Percentiles rank a stretch among this genome's conserved stretches.
Conservation (phyloP, 2,797 vertebrate species). For the Toxotes lorentzi region DNA sequence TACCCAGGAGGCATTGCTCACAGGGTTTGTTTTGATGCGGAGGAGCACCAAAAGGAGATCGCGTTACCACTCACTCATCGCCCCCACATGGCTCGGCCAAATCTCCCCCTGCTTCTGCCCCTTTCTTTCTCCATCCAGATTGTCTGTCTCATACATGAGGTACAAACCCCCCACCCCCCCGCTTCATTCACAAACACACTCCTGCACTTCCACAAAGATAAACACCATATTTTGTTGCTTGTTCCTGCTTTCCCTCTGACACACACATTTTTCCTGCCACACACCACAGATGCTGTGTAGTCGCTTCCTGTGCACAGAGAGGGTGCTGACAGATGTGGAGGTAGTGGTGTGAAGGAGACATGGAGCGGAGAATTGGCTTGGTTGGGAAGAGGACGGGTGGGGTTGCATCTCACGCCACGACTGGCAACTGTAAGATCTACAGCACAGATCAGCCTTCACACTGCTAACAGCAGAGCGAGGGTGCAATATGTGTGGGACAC, state of each 20-base stretch:
- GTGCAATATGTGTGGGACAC: constrained; percentile 9
- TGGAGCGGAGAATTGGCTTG: constrained; percentile 22
- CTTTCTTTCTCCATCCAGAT: constrained; percentile 47
- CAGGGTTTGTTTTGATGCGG: constrained; percentile 85
- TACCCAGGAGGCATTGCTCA: constrained; percentile 85
- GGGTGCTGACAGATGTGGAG: constrained; percentile 78
- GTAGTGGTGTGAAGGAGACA: constrained; percentile 62
- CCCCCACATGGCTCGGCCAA: constrained; percentile 51
- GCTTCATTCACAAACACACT: constrained; percentile 63
- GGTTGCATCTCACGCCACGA: constrained; percentile 15
- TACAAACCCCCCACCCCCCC: constrained; percentile 56
- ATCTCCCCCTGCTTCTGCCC: background rate
- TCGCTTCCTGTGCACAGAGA: constrained; percentile 71
- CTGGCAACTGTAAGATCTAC: constrained; percentile 21
- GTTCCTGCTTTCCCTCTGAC: constrained; percentile 43
- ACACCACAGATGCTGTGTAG: constrained; percentile 50
- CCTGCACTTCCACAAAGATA: constrained; percentile 40
- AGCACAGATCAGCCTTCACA: constrained; percentile 29
- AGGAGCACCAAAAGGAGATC: constrained; percentile 85
- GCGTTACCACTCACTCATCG: constrained; percentile 79
- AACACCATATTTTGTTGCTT: constrained; percentile 61
- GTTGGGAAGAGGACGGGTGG: background rate
- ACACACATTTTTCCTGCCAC: constrained; percentile 40
- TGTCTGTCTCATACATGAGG: constrained; percentile 62
- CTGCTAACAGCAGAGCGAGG: constrained; percentile 39